These are phyloP conservation scores for Hycleus phaleratus DNA, from an alignment of 1,140 invertebrate species.

Conservation along the genomic window DNA sequence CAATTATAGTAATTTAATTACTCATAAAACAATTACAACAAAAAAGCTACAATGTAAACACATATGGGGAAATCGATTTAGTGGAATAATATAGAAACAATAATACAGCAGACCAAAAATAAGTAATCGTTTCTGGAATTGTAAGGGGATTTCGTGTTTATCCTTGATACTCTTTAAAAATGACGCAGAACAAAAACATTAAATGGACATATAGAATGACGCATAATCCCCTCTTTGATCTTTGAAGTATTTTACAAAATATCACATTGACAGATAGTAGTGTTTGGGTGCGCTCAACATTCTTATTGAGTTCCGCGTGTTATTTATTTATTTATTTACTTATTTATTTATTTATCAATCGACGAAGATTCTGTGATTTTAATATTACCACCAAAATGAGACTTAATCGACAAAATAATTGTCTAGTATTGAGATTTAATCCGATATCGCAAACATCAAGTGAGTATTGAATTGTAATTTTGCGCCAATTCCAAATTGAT, in stretches of 20 bases:
- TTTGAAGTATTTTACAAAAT: too few relatives aligned
- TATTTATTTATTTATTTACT: constrained; percentile 2
- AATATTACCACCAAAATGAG: constrained; percentile 45
- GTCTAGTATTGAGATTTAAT: constrained; percentile 52
- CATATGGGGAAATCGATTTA: too few relatives aligned
- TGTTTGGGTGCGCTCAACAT: constrained; percentile 1
- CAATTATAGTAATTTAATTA: constrained; percentile 1
- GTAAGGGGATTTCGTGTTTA: constrained; percentile 11
- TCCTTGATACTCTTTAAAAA: constrained; percentile 13
- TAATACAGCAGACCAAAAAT: neutral
- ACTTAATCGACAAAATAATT: constrained; percentile 56
- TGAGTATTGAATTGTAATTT: constrained; percentile 17
- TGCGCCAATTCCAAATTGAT: too few relatives aligned
- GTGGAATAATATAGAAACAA: neutral
- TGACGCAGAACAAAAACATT: constrained; percentile 31
- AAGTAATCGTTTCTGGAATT: constrained; percentile 11
- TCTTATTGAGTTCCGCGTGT: constrained; percentile 2
- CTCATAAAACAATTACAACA: neutral
- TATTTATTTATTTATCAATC: neutral
- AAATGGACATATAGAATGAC: constrained; percentile 26
- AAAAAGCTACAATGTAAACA: too few relatives aligned
- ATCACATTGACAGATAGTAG: neutral
- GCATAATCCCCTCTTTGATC: constrained; percentile 15
- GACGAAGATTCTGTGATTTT: too few relatives aligned
- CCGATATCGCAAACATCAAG: constrained; percentile 40